Evolutionary conservation across 53 echinoderm and acorn worm species (phyloP), one percentile per base, ranked within the genome.

Genomic region (Astropecten irregularis): DNA sequence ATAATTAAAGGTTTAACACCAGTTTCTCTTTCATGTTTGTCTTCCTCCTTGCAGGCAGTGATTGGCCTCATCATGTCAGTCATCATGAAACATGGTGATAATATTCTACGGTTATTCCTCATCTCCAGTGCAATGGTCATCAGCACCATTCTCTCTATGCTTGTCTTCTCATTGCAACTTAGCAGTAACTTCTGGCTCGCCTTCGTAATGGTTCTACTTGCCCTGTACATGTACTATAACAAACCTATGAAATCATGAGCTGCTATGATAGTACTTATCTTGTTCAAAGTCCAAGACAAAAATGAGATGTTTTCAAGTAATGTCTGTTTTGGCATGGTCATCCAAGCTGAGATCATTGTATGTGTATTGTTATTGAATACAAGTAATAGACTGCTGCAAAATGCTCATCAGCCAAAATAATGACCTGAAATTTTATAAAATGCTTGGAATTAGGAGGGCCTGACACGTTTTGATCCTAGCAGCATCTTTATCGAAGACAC

Each of bases 121-220:
- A 91, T 91, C 32, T 57, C 91, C 19, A 73, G 72, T 3, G 87
- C 91, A 4, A 91, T 91, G 91, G 29, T 83, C 32, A 84, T 88
- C 40, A 88, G 76, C 9, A 84, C 91, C 0, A 9, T 83, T 2
- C 68, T 91, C 16, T 91, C 91, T 0, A 66, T 87, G 69, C 9
- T 84, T 23, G 39, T 91, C 26, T 91, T 91, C 49, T 76, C 86
- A 2, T 79, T 91, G 23, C 83, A 88, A 36, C 91, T 83, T 47
- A 88, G 82, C 9, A 3, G 47, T 2, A 84, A 83, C 38, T 91
- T 87, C 67, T 91, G 82, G 53, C 15, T 53, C 0, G 83, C 91
- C 4, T 77, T 91, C 38, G 52, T 46, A 1, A 46, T 83, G 38
- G 87, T 87, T 13, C 35, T 73, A 32, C 22, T 84, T 38, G 83